Evolutionary conservation across 2,797 vertebrate species (phyloP).

Genomic region (Microchirus variegatus): DNA sequence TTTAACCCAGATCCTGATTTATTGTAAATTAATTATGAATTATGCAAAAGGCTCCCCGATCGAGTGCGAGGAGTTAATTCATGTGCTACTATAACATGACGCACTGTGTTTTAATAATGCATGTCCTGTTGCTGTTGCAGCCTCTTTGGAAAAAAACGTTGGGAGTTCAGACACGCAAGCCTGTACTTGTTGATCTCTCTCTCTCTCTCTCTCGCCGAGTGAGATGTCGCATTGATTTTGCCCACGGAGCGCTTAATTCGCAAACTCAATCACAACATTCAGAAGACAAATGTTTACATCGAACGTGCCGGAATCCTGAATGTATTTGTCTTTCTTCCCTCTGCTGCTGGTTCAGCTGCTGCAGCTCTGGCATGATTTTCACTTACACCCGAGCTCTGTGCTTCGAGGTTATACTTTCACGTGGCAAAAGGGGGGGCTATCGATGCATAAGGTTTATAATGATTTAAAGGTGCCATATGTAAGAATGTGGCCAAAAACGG

Average conservation of each 20-base stretch:
- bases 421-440: conserved; percentile 18
- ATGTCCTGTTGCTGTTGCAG: conserved; percentile 7
- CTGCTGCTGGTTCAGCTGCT: conserved; percentile 42
- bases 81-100: not conserved
- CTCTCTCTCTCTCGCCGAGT: not conserved
- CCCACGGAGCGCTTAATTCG: conserved; percentile 14
- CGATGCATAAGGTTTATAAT: too few relatives aligned
- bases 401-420: conserved; percentile 44
- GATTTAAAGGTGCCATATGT: too few relatives aligned
- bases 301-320: conserved; percentile 17
- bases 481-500: too few relatives aligned
- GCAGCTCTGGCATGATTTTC: conserved; percentile 40
- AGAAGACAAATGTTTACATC: conserved; percentile 52
- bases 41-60: conserved; percentile 32
- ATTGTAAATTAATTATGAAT: conserved; percentile 41
- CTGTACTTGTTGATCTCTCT: conserved; percentile 17
- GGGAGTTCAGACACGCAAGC: not conserved
- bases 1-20: conserved; percentile 17
- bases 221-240: conserved; percentile 35
- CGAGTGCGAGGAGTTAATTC: conserved; percentile 14
- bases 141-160: conserved; percentile 11
- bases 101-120: conserved; percentile 31
- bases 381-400: conserved; percentile 45
- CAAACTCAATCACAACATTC: conserved; percentile 45
- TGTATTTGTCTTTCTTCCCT: conserved; percentile 40